A percentile compares a stretch with the other conserved stretches of the same genome.
These are phyloP conservation scores for Actinia tenebrosa DNA, from an alignment of 64 coral and sea anemone genomes.

Conservation along the genomic window DNA sequence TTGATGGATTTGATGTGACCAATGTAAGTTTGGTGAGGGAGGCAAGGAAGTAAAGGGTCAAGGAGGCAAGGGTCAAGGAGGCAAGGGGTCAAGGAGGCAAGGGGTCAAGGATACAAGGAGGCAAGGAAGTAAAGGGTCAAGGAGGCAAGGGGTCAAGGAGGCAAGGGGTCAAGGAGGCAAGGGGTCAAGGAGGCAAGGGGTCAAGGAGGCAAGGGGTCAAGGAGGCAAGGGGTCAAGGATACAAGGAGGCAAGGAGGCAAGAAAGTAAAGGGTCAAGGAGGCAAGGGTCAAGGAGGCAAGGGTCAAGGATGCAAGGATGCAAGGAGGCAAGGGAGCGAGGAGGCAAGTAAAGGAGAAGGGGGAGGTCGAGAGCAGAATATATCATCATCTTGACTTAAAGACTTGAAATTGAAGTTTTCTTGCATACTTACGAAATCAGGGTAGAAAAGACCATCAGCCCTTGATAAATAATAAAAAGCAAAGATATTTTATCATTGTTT, in stretches of 20 bases:
- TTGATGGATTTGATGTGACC: background rate
- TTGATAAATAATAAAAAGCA: slow-evolving; percentile 85
- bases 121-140: background rate
- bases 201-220: background rate
- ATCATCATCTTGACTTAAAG: too few species aligned
- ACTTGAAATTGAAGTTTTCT: too few species aligned
- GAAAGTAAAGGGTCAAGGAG: background rate
- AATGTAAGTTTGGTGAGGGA: background rate
- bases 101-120: background rate
- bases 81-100: background rate
- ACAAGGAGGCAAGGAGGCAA: background rate
- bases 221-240: background rate
- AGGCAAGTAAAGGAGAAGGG: background rate
- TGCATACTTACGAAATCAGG: background rate
- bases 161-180: background rate
- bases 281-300: background rate
- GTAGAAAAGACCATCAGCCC: slow-evolving; percentile 33
- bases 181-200: background rate
- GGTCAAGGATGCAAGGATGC: background rate
- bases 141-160: background rate
- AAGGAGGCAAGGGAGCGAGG: background rate
- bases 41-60: background rate
- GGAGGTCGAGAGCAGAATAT: too few species aligned
- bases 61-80: background rate
- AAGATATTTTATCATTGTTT: slow-evolving; percentile 85